phyloP scores from a whole-genome alignment of 2,113 vertebrate genomes.

The Sylvilagus bachmani region DNA sequence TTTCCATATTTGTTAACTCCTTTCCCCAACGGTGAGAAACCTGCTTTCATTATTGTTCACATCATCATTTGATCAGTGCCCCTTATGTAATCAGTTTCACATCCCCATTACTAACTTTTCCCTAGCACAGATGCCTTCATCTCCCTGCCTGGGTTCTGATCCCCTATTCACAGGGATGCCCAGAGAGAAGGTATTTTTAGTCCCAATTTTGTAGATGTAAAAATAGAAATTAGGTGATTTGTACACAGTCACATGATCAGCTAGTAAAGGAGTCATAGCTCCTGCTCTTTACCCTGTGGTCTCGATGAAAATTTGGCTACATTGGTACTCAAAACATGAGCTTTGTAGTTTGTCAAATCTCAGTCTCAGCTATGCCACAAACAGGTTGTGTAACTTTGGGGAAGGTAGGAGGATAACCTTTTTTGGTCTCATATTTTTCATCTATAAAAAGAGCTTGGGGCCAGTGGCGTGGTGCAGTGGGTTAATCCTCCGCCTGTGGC shows the following conservation, averaged over 20 bases:
- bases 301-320: neutral
- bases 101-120: neutral
- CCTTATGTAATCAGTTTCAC: neutral
- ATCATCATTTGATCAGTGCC: neutral
- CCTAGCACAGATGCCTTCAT: neutral
- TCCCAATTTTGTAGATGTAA: conserved; percentile 18
- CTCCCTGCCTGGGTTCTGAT: neutral
- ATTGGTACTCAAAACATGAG: neutral
- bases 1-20: neutral
- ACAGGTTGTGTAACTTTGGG: neutral
- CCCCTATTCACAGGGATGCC: neutral
- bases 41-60: neutral
- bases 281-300: neutral
- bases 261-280: neutral
- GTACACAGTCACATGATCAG: neutral
- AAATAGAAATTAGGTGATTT: conserved; percentile 13
- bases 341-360: neutral
- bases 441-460: neutral
- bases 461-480: no score
- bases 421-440: conserved; percentile 34
- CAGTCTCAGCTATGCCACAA: neutral
- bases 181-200: conserved; percentile 46
- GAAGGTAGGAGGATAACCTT: neutral
- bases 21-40: conserved; percentile 7
- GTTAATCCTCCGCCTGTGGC: no score